Conservation (phyloP, 1,140 invertebrate species). For the Drosophila punjabiensis region DNA sequence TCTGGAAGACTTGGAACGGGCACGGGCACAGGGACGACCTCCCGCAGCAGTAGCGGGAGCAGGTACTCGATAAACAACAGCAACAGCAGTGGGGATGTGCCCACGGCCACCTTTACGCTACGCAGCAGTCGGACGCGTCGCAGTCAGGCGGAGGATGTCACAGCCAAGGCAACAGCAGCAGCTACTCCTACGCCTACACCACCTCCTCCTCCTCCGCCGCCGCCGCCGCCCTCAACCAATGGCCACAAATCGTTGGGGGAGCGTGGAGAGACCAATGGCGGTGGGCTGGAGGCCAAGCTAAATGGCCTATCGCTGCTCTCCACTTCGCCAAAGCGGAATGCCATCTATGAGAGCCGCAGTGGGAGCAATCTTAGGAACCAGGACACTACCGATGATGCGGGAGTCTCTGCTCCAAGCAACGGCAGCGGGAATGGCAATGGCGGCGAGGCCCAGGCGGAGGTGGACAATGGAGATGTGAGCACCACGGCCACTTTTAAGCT, state of each 20-base stretch:
- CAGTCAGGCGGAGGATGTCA: slow-evolving; percentile 25
- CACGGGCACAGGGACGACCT: slow-evolving; percentile 53
- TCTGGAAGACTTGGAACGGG: slow-evolving; percentile 43
- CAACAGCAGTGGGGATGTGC: slow-evolving; percentile 73
- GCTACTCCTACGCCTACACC: neutral
- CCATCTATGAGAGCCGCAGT: slow-evolving; percentile 59
- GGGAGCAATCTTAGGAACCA: slow-evolving; percentile 15
- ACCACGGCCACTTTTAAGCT: slow-evolving; percentile 64
- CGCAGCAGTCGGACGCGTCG: slow-evolving; percentile 57
- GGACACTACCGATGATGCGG: slow-evolving; percentile 67
- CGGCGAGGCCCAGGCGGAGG: slow-evolving; percentile 5
- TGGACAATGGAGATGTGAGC: slow-evolving; percentile 53
- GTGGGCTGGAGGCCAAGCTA: slow-evolving; percentile 60
- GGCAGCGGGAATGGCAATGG: neutral
- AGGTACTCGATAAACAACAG: slow-evolving; percentile 61
- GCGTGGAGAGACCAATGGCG: slow-evolving; percentile 24
- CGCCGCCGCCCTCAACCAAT: slow-evolving; percentile 20
- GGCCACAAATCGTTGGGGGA: slow-evolving; percentile 29
- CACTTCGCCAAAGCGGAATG: slow-evolving; percentile 64
- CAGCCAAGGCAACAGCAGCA: neutral
- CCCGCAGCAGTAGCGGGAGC: slow-evolving; percentile 56
- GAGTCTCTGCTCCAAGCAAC: slow-evolving; percentile 4
- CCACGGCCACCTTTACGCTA: slow-evolving; percentile 77
- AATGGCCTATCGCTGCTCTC: slow-evolving; percentile 67
- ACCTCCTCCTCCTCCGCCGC: neutral